These are phyloP conservation scores for Centrocercus urophasianus DNA, from an alignment of 2,113 vertebrate genomes.

Conservation along the genomic window DNA sequence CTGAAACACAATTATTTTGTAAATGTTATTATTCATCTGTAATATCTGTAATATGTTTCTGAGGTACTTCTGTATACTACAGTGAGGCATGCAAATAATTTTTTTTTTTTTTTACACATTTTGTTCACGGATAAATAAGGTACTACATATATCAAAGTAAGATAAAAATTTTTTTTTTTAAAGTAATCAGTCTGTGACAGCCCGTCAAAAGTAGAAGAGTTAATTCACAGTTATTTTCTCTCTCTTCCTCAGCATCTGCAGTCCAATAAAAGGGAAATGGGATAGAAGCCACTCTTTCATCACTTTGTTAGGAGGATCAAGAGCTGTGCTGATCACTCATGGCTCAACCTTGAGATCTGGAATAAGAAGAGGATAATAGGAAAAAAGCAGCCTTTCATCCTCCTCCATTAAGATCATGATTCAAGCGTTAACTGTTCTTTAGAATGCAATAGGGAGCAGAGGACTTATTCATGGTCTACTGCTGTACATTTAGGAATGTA, in stretches of 20 bases:
- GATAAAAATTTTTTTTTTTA: not conserved
- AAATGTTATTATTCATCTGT: not conserved
- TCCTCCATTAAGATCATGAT: not conserved
- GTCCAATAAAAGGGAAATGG: no score
- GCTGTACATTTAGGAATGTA: not conserved
- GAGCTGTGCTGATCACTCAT: not conserved
- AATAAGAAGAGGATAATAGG: not conserved
- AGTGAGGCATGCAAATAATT: not conserved
- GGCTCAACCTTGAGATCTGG: not conserved
- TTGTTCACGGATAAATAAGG: not conserved
- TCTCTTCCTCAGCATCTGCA: not conserved
- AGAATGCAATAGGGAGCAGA: not conserved
- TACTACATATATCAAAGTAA: not conserved
- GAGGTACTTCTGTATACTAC: not conserved
- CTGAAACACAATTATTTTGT: rapidly evolving
- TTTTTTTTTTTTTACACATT: not conserved
- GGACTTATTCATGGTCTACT: not conserved
- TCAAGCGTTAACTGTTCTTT: not conserved
- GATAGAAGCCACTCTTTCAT: not conserved
- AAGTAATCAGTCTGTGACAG: not conserved
- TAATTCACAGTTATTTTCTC: not conserved
- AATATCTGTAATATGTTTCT: not conserved
- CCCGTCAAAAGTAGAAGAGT: not conserved
- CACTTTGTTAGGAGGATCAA: not conserved
- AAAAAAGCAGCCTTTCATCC: not conserved